Percentiles rank a stretch among this genome's conserved stretches.
Evolutionary conservation across 2,797 vertebrate species (phyloP).

Genomic region (Smutsia gigantea): DNA sequence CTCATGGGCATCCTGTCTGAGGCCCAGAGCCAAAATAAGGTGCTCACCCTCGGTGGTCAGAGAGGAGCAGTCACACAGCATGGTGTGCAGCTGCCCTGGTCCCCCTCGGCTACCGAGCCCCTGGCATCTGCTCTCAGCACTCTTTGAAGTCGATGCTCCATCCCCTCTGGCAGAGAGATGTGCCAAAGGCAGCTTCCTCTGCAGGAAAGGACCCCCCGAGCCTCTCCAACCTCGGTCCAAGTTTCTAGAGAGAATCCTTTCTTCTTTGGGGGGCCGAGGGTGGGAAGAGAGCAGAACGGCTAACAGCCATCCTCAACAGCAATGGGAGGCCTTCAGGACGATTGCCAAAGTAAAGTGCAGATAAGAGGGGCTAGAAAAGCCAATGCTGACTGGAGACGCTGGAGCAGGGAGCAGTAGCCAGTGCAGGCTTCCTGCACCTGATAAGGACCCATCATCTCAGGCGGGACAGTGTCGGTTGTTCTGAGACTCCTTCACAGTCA

Average conservation of each 20-base stretch:
- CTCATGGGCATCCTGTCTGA: not conserved
- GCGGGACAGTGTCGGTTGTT: accelerated
- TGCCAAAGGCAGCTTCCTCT: constrained; percentile 83
- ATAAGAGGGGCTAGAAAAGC: constrained; percentile 57
- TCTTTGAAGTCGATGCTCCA: constrained; percentile 85
- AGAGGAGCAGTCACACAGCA: constrained; percentile 12
- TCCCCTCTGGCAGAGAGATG: constrained; percentile 76
- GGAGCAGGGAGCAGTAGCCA: not conserved
- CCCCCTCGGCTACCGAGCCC: constrained; percentile 69
- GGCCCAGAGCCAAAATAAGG: constrained; percentile 55
- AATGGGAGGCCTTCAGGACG: constrained; percentile 69
- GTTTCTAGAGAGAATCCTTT: constrained; percentile 80
- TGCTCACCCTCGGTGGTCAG: constrained; percentile 70
- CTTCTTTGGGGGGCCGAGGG: constrained; percentile 66
- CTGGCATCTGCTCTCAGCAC: constrained; percentile 41
- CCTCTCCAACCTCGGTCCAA: constrained; percentile 60
- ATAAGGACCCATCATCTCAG: too few relatives aligned
- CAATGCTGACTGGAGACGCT: not conserved
- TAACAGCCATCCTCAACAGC: not conserved
- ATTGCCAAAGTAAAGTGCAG: constrained; percentile 69
- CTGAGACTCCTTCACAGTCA: not conserved
- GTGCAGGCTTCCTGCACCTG: not conserved
- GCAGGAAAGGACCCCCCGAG: constrained; percentile 86
- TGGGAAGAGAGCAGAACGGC: not conserved
- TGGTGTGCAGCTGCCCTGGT: constrained; percentile 76